Evolutionary conservation across 2,113 vertebrate species (phyloP).

Genomic region (Benitochromis conjunctus): DNA sequence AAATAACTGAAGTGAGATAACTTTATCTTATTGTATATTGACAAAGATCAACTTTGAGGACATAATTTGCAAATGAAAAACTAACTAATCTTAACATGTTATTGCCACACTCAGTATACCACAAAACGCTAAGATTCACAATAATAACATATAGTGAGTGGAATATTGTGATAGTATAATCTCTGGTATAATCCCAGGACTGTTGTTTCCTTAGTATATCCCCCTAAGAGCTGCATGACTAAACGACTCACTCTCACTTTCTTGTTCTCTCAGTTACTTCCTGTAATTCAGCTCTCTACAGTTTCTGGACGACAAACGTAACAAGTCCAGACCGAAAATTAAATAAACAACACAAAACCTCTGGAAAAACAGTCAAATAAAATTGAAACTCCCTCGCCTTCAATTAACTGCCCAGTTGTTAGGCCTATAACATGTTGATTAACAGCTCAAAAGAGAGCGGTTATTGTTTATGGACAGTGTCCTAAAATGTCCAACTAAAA

Average conservation of each 20-base stretch:
- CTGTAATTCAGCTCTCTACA: neutral
- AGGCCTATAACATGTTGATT: neutral
- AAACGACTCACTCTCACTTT: neutral
- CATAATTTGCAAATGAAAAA: neutral
- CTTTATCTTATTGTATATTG: neutral
- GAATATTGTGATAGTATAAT: rapidly evolving
- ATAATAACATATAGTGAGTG: neutral
- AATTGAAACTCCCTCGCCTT: neutral
- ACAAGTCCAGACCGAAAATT: neutral
- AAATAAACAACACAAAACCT: neutral
- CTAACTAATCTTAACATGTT: neutral
- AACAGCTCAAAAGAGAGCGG: neutral
- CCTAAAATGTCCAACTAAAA: neutral
- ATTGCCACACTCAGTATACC: neutral
- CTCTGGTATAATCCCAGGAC: neutral
- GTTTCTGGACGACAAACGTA: neutral
- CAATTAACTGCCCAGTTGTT: neutral
- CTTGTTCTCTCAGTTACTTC: neutral
- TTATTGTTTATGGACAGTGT: neutral
- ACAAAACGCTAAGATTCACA: neutral
- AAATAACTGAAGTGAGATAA: neutral
- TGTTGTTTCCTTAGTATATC: neutral
- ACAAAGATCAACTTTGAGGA: neutral
- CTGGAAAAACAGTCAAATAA: neutral
- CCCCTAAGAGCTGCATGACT: neutral